These are phyloP conservation scores for Leucania comma DNA, from an alignment of 2,888 invertebrate species.

Conservation along the genomic window DNA sequence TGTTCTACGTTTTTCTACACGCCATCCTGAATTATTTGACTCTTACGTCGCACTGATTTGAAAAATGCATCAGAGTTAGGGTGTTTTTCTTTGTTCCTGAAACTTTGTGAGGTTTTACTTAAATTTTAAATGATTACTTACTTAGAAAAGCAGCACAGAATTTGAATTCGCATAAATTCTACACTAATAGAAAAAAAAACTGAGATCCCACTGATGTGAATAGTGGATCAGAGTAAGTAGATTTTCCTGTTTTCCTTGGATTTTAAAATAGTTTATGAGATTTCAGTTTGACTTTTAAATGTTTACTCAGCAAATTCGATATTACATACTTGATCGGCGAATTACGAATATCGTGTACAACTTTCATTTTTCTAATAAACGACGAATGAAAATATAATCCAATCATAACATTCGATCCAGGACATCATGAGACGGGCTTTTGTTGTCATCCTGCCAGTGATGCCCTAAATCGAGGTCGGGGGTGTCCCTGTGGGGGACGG, in stretches of 20 bases:
- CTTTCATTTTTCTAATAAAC: no score
- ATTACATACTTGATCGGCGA: no score
- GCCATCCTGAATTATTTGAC: slow-evolving; percentile 35
- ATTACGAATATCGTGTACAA: no score
- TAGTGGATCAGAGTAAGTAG: not conserved
- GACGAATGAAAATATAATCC: no score
- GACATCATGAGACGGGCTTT: no score
- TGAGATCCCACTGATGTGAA: not conserved
- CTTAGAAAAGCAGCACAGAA: not conserved
- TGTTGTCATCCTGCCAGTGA: no score
- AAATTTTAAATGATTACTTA: not conserved
- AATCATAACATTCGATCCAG: no score
- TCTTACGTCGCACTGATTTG: not conserved
- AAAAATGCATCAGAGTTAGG: not conserved
- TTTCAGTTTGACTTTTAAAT: not conserved
- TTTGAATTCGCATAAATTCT: no score
- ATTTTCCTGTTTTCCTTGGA: not conserved
- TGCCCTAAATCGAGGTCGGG: no score
- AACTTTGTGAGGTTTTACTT: not conserved
- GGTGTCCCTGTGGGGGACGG: no score
- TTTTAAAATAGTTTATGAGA: not conserved
- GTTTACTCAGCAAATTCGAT: not conserved
- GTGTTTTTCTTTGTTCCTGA: not conserved
- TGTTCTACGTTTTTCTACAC: slow-evolving; percentile 25
- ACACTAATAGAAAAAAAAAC: no score